Base-by-base conservation (phyloP, 2,888 invertebrate species). In the Synergus laeviventris region DNA sequence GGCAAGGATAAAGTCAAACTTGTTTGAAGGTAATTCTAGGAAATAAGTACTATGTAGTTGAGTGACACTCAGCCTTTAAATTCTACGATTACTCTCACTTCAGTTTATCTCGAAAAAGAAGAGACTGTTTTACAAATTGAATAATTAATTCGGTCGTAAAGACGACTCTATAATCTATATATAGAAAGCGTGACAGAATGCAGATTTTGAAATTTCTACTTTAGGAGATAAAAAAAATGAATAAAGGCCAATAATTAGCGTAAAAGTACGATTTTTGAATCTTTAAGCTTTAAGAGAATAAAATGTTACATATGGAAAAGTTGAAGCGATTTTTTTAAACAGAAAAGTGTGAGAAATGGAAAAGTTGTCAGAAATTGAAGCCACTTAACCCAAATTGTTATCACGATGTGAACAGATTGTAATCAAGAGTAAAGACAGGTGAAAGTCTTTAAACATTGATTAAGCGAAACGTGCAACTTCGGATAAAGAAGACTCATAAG, bases 371-470 rank as follows among this genome's bases (percentile, higher is more conserved):
- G 14, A 49, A 70, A 70, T 70, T 49, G 70, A 49, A 45, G 49
- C 70, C 49, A 24, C 70, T 70, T 70, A 70, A 49, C 70, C 70
- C 31, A 70, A 49, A 70, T 70, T 49, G 45, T 70, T 70, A 70
- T 70, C 70, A 70, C 31, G 70, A 70, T 49, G 8, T 31, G 31
- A 70, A 45, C 70, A 70, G 70, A 16, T 70, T 31, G 36, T 49
- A 70, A 70, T 70, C 70, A 70, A n/a, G 45, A 31, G 49, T 70
- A 45, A 49, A 70, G 70, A 49, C 70, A 70, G 49, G 70, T 70
- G 70, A 70, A 70, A 70, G 70, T 45, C 49, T 31, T 45, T n/a
- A 70, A 70, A 70, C 49, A 31, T 49, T 70, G 70, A 70, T 70
- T 70, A 70, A 70, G 70, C n/a, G 45, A 70, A 70, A 31, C 45